Evolutionary conservation across 2,113 vertebrate species (phyloP).

Genomic region (Sminthopsis crassicaudata): DNA sequence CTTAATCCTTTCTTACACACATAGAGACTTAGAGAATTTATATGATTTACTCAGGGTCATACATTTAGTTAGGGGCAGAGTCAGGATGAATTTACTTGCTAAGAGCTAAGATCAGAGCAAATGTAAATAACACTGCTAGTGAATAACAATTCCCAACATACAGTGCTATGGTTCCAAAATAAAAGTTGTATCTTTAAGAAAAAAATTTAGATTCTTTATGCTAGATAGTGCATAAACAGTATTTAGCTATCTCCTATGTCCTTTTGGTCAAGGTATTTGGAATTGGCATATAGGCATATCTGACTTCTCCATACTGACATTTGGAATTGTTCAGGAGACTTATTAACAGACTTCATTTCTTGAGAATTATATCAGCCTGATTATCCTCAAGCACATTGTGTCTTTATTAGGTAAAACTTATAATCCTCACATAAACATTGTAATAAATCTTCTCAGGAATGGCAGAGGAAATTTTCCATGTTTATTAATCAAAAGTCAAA

Average conservation of each 20-base stretch:
- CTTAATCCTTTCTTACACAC: not conserved
- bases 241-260: not conserved
- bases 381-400: not conserved
- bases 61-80: not conserved
- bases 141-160: not conserved
- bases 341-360: not conserved
- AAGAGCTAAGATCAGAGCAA: not conserved
- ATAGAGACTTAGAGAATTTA: not conserved
- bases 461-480: not conserved
- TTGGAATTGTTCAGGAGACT: not conserved
- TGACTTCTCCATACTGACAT: not conserved
- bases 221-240: not conserved
- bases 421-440: not conserved
- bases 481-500: not conserved
- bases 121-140: not conserved
- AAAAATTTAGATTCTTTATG: not conserved
- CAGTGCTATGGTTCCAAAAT: not conserved
- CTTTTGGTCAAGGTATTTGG: not conserved
- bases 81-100: not conserved
- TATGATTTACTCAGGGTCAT: not conserved
- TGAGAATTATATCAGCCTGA: not conserved
- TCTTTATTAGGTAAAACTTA: not conserved
- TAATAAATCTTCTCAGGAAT: constrained; percentile 25
- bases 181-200: not conserved
- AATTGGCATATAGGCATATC: not conserved